Evolutionary conservation across 2,888 invertebrate species (phyloP).

Genomic region (Carcina quercana): DNA sequence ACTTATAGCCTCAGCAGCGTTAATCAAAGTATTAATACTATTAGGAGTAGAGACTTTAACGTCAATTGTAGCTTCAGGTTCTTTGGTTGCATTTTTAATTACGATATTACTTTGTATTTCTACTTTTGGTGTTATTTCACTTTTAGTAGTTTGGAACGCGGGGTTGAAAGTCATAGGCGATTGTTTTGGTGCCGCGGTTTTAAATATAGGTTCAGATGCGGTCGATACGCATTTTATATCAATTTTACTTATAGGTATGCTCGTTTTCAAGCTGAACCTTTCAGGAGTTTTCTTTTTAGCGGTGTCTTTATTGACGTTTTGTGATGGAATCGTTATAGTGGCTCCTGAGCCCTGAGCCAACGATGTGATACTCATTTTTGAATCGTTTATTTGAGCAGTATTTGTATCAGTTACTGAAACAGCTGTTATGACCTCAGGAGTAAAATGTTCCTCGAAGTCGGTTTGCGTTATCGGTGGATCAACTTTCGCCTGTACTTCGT

Average conservation of each 20-base stretch:
- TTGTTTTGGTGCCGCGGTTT: slow-evolving; percentile 25
- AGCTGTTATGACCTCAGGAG: slow-evolving; percentile 45
- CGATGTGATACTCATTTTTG: slow-evolving; percentile 49
- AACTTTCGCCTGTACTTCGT: slow-evolving; percentile 19
- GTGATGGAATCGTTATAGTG: slow-evolving; percentile 35
- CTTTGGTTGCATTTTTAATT: slow-evolving; percentile 47
- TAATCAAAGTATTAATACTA: slow-evolving; percentile 46
- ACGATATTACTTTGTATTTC: slow-evolving; percentile 63
- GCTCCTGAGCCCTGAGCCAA: slow-evolving; percentile 48
- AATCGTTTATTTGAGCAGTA: slow-evolving; percentile 28
- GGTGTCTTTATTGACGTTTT: slow-evolving; percentile 14
- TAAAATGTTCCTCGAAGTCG: slow-evolving; percentile 59
- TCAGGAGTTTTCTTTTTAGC: slow-evolving; percentile 42
- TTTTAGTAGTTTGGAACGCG: slow-evolving; percentile 28
- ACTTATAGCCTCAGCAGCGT: slow-evolving; percentile 51
- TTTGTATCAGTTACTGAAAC: slow-evolving; percentile 26
- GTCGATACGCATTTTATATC: slow-evolving; percentile 57
- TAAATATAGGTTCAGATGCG: slow-evolving; percentile 32
- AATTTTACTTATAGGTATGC: slow-evolving; percentile 65
- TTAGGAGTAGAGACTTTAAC: slow-evolving; percentile 22
- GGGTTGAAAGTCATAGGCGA: slow-evolving; percentile 28
- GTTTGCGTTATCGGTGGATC: slow-evolving; percentile 30
- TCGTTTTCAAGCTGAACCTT: slow-evolving; percentile 61
- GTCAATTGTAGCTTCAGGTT: slow-evolving; percentile 28
- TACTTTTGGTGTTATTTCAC: slow-evolving; percentile 31